A percentile compares a stretch with the other conserved stretches of the same genome.
These are phyloP conservation scores for Amazona vittata DNA, from an alignment of 2,113 vertebrate genomes.

Conservation along the genomic window DNA sequence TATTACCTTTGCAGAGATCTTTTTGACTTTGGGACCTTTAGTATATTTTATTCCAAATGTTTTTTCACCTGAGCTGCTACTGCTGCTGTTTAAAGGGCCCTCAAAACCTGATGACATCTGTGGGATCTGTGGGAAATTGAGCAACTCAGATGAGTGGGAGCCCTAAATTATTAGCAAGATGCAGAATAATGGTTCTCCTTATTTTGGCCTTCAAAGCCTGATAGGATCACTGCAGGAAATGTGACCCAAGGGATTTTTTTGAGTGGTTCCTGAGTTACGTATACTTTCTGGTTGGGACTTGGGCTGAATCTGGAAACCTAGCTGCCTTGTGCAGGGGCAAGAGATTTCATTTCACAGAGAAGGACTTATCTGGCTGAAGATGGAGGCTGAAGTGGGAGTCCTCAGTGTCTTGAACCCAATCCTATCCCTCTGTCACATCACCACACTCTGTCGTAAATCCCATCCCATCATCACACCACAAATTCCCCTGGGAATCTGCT, in stretches of 20 bases:
- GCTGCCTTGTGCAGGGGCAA: not conserved
- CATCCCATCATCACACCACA: not conserved
- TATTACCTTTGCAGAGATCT: not conserved
- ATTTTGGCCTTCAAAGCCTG: not conserved
- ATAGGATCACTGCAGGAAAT: not conserved
- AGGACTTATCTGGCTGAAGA: accelerated
- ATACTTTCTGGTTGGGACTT: not conserved
- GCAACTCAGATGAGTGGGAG: not conserved
- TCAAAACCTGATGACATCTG: not conserved
- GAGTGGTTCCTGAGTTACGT: not conserved
- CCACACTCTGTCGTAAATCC: not conserved
- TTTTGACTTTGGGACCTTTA: not conserved
- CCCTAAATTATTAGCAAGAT: not conserved
- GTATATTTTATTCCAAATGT: not conserved
- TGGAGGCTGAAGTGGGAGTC: not conserved
- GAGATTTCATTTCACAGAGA: not conserved
- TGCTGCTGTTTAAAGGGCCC: not conserved
- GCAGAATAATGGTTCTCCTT: not conserved
- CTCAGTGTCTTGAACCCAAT: not conserved
- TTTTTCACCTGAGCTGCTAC: not conserved
- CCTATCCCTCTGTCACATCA: not conserved
- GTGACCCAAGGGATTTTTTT: not conserved
- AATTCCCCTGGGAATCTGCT: not conserved
- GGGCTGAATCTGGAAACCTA: not conserved
- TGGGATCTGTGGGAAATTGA: not conserved